Percentiles rank a stretch among this genome's conserved stretches.
Conservation (phyloP, 2,888 invertebrate species). For the Atrina japonica region DNA sequence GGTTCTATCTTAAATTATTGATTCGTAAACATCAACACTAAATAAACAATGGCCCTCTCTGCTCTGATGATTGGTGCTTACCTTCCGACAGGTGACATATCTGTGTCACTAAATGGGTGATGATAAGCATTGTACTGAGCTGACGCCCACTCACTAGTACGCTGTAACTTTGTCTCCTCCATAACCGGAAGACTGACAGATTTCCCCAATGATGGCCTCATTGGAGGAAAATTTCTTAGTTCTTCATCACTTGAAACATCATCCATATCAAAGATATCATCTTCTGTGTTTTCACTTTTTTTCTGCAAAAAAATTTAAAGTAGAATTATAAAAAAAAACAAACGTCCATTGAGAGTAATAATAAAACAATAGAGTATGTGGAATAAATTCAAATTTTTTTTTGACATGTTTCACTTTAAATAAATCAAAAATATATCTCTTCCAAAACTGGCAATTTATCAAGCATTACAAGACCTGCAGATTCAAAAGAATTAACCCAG, state of each 20-base stretch:
- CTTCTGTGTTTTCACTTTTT: slow-evolving; percentile 32
- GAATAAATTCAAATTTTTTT: no score
- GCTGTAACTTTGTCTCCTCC: slow-evolving; percentile 57
- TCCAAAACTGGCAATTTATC: no score
- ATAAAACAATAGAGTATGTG: no score
- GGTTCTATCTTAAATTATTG: no score
- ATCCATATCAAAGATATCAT: slow-evolving; percentile 76
- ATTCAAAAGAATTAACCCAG: no score
- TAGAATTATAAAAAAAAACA: no score
- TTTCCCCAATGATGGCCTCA: slow-evolving; percentile 52
- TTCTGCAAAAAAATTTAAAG: slow-evolving; percentile 15
- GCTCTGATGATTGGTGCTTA: slow-evolving; percentile 79
- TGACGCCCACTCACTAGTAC: slow-evolving; percentile 60
- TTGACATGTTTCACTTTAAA: no score
- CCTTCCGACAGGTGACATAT: slow-evolving; percentile 87
- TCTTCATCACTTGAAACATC: slow-evolving; percentile 73
- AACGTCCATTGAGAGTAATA: no score
- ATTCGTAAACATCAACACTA: no score
- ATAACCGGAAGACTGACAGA: slow-evolving; percentile 56
- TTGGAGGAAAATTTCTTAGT: slow-evolving; percentile 46
- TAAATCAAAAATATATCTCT: no score
- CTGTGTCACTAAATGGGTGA: slow-evolving; percentile 91
- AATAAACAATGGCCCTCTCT: no score
- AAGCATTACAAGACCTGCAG: no score
- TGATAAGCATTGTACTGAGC: slow-evolving; percentile 51